Evolutionary conservation across 2,888 invertebrate genomes (phyloP).

Genomic region (Drosophila paracracens): DNA sequence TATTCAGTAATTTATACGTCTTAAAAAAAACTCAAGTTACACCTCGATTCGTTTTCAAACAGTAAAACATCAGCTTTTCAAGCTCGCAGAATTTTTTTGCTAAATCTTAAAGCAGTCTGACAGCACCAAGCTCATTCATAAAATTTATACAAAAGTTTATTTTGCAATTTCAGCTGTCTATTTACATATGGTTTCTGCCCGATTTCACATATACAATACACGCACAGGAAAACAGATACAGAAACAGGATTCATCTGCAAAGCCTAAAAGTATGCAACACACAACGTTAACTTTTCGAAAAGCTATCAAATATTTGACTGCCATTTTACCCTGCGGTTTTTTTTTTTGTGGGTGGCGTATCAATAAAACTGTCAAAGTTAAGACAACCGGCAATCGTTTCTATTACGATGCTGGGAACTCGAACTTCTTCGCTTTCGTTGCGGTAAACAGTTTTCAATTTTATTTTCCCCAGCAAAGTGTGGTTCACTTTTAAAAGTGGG

Average conservation of each 20-base stretch:
- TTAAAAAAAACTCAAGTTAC: background rate
- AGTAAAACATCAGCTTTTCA: background rate
- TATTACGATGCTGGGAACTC: constrained; percentile 14
- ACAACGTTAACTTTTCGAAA: constrained; percentile 31
- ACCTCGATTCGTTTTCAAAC: background rate
- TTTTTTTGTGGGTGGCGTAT: constrained; percentile 39
- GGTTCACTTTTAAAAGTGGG: constrained; percentile 30
- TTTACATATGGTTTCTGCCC: constrained; percentile 63
- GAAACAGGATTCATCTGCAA: background rate
- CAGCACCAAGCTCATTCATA: constrained; percentile 6
- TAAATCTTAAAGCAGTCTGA: background rate
- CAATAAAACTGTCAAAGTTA: constrained; percentile 69
- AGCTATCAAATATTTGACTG: constrained; percentile 58
- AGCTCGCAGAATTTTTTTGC: background rate
- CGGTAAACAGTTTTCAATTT: constrained; percentile 46
- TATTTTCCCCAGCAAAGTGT: constrained; percentile 29
- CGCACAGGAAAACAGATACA: constrained; percentile 24
- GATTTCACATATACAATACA: constrained; percentile 66
- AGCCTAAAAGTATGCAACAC: constrained; percentile 36
- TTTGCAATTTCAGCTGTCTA: constrained; percentile 34
- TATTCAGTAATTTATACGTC: background rate
- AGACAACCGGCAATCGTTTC: constrained; percentile 33
- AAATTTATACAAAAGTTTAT: background rate
- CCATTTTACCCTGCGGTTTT: constrained; percentile 20
- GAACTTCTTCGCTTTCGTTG: constrained; percentile 35